phyloP scores from a whole-genome alignment of 2,113 vertebrate species.

The Brachypteracias leptosomus region DNA sequence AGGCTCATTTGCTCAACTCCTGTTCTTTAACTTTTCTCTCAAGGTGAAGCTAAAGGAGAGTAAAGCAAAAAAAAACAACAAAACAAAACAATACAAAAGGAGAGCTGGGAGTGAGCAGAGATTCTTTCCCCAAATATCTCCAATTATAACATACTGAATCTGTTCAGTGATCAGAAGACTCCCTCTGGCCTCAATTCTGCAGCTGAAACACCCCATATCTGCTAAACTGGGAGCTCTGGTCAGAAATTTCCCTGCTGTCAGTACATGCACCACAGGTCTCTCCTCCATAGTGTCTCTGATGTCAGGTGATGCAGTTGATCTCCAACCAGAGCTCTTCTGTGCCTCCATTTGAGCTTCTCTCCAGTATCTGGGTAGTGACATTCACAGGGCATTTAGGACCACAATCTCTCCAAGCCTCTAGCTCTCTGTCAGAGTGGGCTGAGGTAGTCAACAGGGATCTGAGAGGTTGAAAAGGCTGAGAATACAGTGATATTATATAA shows the following conservation, averaged over 20 bases:
- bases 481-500: background rate
- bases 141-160: background rate
- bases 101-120: background rate
- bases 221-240: background rate
- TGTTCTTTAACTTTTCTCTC: background rate
- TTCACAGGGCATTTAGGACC: background rate
- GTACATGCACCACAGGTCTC: accelerated
- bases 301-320: too few relatives aligned
- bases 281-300: background rate
- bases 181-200: background rate
- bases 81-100: background rate
- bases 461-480: background rate
- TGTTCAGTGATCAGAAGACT: background rate
- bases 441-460: background rate
- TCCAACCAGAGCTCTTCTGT: background rate
- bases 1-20: background rate
- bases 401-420: background rate
- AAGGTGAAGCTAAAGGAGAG: background rate
- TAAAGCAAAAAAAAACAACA: background rate
- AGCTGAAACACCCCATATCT: background rate
- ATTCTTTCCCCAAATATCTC: background rate
- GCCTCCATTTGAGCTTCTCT: background rate
- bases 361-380: background rate
- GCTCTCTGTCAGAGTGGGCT: background rate
- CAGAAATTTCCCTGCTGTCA: background rate